phyloP scores from a whole-genome alignment of 1,140 invertebrate species.

The Cephus cinctus region DNA sequence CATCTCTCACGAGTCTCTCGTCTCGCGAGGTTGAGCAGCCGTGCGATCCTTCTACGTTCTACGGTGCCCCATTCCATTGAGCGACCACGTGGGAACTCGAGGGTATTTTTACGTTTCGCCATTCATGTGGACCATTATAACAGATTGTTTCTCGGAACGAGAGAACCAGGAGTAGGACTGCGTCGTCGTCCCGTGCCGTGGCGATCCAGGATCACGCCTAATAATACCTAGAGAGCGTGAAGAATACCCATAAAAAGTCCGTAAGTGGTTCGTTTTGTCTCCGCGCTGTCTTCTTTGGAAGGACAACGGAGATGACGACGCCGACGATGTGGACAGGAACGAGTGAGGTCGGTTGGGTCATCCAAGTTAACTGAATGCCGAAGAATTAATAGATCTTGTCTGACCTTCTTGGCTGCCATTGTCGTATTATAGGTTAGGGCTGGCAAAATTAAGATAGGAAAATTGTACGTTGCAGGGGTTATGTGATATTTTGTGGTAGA shows the following conservation, averaged over 20 bases:
- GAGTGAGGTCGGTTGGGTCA: no score
- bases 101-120: conserved; percentile 54
- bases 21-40: no score
- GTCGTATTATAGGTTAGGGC: no score
- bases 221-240: conserved; percentile 32
- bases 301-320: not conserved
- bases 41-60: no score
- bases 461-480: no score
- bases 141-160: conserved; percentile 54
- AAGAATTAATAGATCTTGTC: no score
- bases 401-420: no score
- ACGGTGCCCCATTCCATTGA: conserved; percentile 39
- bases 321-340: not conserved
- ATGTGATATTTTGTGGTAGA: no score
- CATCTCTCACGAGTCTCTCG: not conserved
- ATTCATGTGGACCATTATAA: conserved; percentile 52
- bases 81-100: conserved; percentile 48
- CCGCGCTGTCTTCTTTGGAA: conserved; percentile 36
- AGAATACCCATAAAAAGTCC: conserved; percentile 45
- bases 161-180: conserved; percentile 11
- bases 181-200: conserved; percentile 4
- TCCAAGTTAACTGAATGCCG: no score
- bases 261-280: conserved; percentile 47
- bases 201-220: conserved; percentile 6
- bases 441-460: no score